Conservation (phyloP, 1,140 invertebrate species). For the Metaphire vulgaris region DNA sequence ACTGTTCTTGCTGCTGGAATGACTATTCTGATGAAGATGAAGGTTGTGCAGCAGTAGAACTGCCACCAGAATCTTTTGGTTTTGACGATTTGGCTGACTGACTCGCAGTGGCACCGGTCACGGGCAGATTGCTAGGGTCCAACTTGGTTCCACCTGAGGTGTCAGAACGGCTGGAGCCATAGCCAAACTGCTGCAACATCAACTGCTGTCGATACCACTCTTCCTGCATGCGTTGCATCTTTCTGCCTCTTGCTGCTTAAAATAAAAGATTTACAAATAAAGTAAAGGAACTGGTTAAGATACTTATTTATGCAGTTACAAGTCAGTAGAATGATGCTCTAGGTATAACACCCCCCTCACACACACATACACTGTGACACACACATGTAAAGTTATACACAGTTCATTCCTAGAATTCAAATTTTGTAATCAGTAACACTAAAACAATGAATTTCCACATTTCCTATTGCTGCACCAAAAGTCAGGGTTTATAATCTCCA, state of each 20-base stretch:
- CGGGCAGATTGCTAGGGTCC: background rate
- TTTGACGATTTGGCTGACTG: background rate
- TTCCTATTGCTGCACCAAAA: too few species aligned
- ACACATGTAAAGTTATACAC: too few species aligned
- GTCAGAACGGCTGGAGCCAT: background rate
- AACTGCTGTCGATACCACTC: background rate
- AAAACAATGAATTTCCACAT: too few species aligned
- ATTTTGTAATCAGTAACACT: background rate
- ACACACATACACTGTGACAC: too few species aligned
- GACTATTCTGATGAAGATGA: background rate
- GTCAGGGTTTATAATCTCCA: too few species aligned
- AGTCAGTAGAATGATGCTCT: too few species aligned
- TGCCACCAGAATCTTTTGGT: background rate
- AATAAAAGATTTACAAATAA: background rate
- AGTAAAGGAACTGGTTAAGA: background rate
- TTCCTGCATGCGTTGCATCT: background rate
- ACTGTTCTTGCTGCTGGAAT: background rate
- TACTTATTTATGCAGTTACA: too few species aligned
- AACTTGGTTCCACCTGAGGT: background rate
- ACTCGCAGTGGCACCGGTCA: background rate
- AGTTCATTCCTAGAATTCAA: too few species aligned
- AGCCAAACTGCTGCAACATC: background rate
- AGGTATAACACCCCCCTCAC: background rate
- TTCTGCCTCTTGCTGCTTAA: background rate
- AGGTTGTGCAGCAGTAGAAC: too few species aligned